These are phyloP conservation scores for Polydesmus complanatus DNA, from an alignment of 2,888 invertebrate genomes.

Conservation along the genomic window DNA sequence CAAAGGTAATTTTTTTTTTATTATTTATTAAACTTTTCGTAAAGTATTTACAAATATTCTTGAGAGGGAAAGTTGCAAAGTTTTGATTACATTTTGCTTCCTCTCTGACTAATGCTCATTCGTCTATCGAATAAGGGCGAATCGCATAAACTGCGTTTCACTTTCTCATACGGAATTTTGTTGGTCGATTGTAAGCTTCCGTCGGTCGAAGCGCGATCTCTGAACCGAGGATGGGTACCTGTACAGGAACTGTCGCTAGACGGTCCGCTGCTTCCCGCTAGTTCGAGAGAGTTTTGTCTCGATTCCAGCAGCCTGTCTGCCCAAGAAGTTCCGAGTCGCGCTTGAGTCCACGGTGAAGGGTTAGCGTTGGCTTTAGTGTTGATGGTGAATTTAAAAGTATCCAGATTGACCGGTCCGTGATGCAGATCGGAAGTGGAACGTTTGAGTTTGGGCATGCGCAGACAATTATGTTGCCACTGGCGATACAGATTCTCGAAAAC, in stretches of 20 bases:
- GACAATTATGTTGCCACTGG: constrained; percentile 54
- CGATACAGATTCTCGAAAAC: constrained; percentile 59
- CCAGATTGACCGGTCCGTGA: constrained; percentile 29
- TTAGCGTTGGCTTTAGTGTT: constrained; percentile 15
- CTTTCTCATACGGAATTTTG: constrained; percentile 22
- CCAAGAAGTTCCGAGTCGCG: constrained; percentile 14
- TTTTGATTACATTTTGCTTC: constrained; percentile 39
- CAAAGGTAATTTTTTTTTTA: too few species aligned
- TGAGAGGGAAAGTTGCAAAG: too few species aligned
- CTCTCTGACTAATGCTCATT: constrained; percentile 65
- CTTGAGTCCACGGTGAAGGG: neutral
- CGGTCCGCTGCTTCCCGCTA: neutral
- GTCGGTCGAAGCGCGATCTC: constrained; percentile 62
- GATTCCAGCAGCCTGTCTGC: constrained; percentile 15
- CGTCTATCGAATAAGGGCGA: constrained; percentile 44
- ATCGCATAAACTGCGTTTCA: constrained; percentile 23
- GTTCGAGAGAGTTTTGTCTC: constrained; percentile 4
- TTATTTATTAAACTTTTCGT: too few species aligned
- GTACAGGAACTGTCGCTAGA: neutral
- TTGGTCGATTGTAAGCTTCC: constrained; percentile 45
- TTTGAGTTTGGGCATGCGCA: constrained; percentile 49
- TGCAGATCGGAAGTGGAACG: constrained; percentile 44
- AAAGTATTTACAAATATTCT: too few species aligned
- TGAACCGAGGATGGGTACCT: constrained; percentile 34
- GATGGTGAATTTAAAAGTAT: constrained; percentile 18